Conservation (phyloP, 2,888 invertebrate species). For the Leucoma salicis region DNA sequence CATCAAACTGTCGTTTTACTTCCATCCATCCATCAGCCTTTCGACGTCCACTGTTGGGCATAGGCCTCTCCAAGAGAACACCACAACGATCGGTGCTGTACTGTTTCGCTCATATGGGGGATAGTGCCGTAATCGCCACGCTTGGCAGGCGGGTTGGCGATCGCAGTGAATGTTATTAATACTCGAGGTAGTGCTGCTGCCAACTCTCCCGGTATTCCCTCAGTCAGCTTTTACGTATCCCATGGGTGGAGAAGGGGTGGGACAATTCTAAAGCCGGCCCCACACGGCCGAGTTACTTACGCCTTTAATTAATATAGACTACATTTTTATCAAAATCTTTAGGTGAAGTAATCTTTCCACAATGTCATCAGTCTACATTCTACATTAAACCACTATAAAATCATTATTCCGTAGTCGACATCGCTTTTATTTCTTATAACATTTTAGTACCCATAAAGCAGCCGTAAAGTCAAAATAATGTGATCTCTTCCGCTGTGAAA, state of each 20-base stretch:
- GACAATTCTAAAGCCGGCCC: too few species aligned
- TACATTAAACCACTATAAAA: background rate
- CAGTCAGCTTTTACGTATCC: too few species aligned
- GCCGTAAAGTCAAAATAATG: conserved; percentile 32
- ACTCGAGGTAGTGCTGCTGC: too few species aligned
- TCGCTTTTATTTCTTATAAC: conserved; percentile 5
- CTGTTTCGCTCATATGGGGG: background rate
- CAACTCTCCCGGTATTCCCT: too few species aligned
- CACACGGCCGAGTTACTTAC: too few species aligned
- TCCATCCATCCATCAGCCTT: background rate
- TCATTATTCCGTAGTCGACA: background rate
- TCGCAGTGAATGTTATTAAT: too few species aligned
- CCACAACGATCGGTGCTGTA: background rate
- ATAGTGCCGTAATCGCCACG: background rate
- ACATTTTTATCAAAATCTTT: too few species aligned
- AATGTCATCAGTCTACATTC: background rate
- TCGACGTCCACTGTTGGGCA: background rate
- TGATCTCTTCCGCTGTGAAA: conserved; percentile 37
- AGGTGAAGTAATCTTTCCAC: too few species aligned
- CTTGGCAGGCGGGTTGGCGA: too few species aligned
- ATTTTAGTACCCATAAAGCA: conserved; percentile 11
- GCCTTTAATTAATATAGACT: too few species aligned
- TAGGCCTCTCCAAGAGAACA: background rate
- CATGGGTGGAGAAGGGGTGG: too few species aligned
- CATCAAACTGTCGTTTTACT: too few species aligned